Percentiles rank a stretch among this genome's conserved stretches.
Conservation (phyloP, 1,140 invertebrate genomes). For the Neocloeon triangulifer region DNA sequence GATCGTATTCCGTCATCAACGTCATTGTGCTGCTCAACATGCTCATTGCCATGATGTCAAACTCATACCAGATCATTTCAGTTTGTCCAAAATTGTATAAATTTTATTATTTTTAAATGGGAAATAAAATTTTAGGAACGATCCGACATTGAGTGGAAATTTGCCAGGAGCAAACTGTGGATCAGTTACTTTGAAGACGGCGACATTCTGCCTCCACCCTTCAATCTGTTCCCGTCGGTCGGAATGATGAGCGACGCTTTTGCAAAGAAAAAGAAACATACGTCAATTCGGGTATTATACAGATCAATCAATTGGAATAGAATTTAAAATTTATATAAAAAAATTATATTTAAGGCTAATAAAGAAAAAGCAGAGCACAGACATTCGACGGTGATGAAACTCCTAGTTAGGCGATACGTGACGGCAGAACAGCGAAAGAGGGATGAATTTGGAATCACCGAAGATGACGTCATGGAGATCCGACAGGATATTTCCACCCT, state of each 20-base stretch:
- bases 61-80: conserved; percentile 81
- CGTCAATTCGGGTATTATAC: no score
- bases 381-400: conserved; percentile 52
- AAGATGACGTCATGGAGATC: conserved; percentile 92
- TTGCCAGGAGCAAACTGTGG: conserved; percentile 68
- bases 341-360: no score
- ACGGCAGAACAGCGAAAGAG: conserved; percentile 59
- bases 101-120: no score
- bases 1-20: conserved; percentile 75
- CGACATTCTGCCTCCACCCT: conserved; percentile 62
- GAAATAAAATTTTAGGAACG: no score
- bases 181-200: conserved; percentile 82
- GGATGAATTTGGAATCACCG: conserved; percentile 69
- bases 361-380: conserved; percentile 35
- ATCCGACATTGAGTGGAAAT: conserved; percentile 81
- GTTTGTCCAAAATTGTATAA: no score
- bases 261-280: no score
- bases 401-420: conserved; percentile 58
- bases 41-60: conserved; percentile 93
- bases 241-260: conserved; percentile 25
- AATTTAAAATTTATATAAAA: no score
- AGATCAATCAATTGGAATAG: no score
- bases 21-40: conserved; percentile 83
- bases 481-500: conserved; percentile 78
- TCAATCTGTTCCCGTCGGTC: conserved; percentile 67